Evolutionary conservation across 2,888 invertebrate species (phyloP).

Genomic region (Pachliopta kotzebuea): DNA sequence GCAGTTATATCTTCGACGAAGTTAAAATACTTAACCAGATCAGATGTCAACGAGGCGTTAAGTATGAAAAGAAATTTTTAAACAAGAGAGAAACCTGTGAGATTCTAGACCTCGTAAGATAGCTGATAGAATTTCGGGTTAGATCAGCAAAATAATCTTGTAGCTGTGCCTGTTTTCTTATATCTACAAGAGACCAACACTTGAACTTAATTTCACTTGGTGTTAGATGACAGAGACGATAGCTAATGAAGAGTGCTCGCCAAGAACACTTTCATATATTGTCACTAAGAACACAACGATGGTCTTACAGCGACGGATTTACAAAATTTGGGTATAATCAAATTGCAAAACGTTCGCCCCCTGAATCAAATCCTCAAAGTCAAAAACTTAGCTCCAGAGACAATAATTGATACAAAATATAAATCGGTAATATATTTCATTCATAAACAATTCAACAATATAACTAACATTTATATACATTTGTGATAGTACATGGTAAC

Average conservation of each 20-base stretch:
- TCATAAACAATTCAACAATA: conserved; percentile 62
- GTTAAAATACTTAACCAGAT: conserved; percentile 38
- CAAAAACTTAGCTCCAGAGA: too few relatives aligned
- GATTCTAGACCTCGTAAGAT: not conserved
- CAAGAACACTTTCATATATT: too few relatives aligned
- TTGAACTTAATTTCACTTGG: too few relatives aligned
- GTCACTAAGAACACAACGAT: too few relatives aligned
- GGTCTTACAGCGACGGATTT: too few relatives aligned
- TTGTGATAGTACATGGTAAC: conserved; percentile 68
- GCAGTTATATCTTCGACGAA: conserved; percentile 29
- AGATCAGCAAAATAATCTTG: conserved; percentile 10
- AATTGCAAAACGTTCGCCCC: too few relatives aligned
- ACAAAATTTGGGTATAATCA: too few relatives aligned
- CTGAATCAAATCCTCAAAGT: too few relatives aligned
- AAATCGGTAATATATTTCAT: conserved; percentile 36
- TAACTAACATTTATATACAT: conserved; percentile 64
- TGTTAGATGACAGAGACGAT: too few relatives aligned
- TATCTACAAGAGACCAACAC: too few relatives aligned
- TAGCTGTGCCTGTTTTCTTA: not conserved
- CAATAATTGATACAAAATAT: conserved; percentile 15
- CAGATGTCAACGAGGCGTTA: conserved; percentile 61
- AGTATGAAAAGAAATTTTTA: conserved; percentile 30
- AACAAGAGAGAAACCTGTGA: not conserved
- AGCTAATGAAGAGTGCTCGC: too few relatives aligned
- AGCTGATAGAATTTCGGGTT: conserved; percentile 17